phyloP scores from a whole-genome alignment of 2,113 vertebrate species.

The Rhinopomastus cyanomelas region DNA sequence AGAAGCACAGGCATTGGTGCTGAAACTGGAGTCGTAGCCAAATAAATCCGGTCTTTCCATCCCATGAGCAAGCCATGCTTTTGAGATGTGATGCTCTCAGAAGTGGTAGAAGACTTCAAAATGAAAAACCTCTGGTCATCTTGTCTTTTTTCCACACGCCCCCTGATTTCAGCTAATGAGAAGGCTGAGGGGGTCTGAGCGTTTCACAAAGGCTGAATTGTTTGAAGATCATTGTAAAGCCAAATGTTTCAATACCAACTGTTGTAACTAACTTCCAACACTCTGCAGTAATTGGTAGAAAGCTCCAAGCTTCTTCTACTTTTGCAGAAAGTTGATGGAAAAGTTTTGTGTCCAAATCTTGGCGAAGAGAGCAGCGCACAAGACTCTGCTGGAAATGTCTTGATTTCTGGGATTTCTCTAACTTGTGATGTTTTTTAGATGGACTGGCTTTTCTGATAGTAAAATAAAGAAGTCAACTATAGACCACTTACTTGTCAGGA shows the following conservation, averaged over 20 bases:
- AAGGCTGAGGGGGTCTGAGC: background rate
- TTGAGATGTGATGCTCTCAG: background rate
- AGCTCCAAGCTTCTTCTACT: background rate
- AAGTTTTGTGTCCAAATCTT: background rate
- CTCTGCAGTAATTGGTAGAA: background rate
- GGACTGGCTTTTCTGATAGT: background rate
- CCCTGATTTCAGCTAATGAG: slow-evolving; percentile 7
- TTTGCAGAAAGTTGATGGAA: background rate
- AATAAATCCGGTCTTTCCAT: background rate
- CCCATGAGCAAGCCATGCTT: background rate
- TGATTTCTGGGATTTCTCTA: background rate
- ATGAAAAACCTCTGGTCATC: slow-evolving; percentile 20
- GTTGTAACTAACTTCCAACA: background rate
- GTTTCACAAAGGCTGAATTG: background rate
- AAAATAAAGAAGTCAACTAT: background rate
- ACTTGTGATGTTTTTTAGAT: background rate
- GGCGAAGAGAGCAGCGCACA: background rate
- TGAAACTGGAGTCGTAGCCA: background rate
- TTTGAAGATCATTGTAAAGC: slow-evolving; percentile 28
- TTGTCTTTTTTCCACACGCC: background rate
- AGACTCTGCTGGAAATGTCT: background rate
- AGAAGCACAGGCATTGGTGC: background rate
- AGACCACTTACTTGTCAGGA: background rate
- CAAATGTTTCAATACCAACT: slow-evolving; percentile 14
- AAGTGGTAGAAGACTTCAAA: slow-evolving; percentile 33